These are phyloP conservation scores for Athripsodes cinereus DNA, from an alignment of 2,888 invertebrate species.

Conservation along the genomic window DNA sequence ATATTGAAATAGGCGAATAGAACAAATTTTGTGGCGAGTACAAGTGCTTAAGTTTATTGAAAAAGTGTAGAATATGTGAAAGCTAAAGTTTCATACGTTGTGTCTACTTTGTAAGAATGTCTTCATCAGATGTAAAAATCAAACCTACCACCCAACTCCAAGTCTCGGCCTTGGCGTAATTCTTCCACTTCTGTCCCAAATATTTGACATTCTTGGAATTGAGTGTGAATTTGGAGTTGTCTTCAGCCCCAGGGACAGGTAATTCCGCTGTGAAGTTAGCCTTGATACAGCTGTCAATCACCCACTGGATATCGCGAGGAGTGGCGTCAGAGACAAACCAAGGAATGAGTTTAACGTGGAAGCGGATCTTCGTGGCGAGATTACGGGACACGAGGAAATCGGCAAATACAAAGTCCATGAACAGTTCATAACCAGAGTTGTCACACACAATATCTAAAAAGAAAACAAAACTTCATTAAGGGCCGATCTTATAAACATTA, in stretches of 20 bases:
- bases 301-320: conserved; percentile 66
- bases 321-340: conserved; percentile 96
- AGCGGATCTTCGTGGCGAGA: conserved; percentile 59
- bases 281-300: conserved; percentile 39
- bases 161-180: conserved; percentile 46
- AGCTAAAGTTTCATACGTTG: too few relatives aligned
- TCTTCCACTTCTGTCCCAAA: conserved; percentile 55
- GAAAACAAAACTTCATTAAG: background rate
- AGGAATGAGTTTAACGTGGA: conserved; percentile 83
- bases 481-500: too few relatives aligned
- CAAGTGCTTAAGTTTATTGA: too few relatives aligned
- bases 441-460: conserved; percentile 75
- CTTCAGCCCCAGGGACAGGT: conserved; percentile 28
- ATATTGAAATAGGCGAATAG: too few relatives aligned
- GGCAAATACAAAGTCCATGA: conserved; percentile 82
- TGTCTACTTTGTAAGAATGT: too few relatives aligned
- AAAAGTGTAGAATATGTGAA: too few relatives aligned
- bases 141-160: conserved; percentile 20
- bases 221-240: conserved; percentile 25
- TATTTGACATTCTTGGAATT: conserved; percentile 33
- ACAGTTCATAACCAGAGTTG: conserved; percentile 90
- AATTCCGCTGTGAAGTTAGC: conserved; percentile 18
- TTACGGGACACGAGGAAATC: conserved; percentile 63
- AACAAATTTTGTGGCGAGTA: too few relatives aligned
- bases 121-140: too few relatives aligned